These are phyloP conservation scores for Eueides isabella DNA, from an alignment of 1,140 invertebrate genomes.

Conservation along the genomic window DNA sequence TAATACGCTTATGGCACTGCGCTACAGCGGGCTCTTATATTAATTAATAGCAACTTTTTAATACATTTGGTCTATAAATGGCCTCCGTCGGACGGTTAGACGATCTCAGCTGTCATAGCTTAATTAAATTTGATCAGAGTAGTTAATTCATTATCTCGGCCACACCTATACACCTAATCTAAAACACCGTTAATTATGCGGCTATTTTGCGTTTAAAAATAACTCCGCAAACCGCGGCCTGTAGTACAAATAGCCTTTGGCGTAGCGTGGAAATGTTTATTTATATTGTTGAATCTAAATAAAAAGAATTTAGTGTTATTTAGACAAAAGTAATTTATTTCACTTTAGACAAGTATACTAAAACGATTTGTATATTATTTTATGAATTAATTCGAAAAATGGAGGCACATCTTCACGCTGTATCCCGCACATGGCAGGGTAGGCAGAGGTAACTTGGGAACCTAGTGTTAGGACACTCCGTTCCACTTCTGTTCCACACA, in stretches of 20 bases:
- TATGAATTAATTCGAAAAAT: too few relatives aligned
- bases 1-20: neutral
- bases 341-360: too few relatives aligned
- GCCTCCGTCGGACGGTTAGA: neutral
- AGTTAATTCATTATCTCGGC: slow-evolving; percentile 35
- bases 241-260: neutral
- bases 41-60: neutral
- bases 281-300: neutral
- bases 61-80: slow-evolving; percentile 18
- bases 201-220: neutral
- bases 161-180: slow-evolving; percentile 26
- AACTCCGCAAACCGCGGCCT: neutral
- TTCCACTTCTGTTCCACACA: too few relatives aligned
- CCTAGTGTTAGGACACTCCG: too few relatives aligned
- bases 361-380: too few relatives aligned
- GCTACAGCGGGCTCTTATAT: neutral
- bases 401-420: too few relatives aligned
- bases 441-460: too few relatives aligned
- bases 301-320: neutral
- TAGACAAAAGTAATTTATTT: neutral
- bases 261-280: neutral
- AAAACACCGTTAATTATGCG: slow-evolving; percentile 8
- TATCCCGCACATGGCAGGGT: too few relatives aligned
- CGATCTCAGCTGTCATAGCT: slow-evolving; percentile 24
- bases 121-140: slow-evolving; percentile 31